Base-by-base conservation (phyloP, 2,113 vertebrate genomes). In the Upupa epops region DNA sequence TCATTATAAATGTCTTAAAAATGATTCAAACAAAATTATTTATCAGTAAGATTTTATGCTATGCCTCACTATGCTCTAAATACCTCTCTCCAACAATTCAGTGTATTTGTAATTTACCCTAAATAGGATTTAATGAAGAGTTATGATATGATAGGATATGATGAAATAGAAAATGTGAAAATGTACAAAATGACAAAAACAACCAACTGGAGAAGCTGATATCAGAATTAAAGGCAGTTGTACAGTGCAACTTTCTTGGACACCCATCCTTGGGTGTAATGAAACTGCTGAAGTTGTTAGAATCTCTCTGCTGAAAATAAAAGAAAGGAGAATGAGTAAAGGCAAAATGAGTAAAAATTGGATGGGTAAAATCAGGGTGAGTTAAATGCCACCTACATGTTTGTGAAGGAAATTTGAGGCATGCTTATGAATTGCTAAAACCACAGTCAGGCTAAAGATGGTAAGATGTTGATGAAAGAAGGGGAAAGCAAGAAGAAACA, bases 371-470 rank as follows among this genome's bases (percentile, higher is more conserved):
- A 82, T 65, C 65, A 78, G 66, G 17, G 54, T 45, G n/a, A 93
- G 58, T 40, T 82, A 82, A 86, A 75, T 84, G 61, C 63, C 74
- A 89, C 66, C 59, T 84, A 75, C 65, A 61, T 26, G 6, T 21
- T 83, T 59, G 61, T 5, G 68, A 94, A 87, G 68, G 93, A 92
- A 89, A 89, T 63, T 78, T 84, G 89, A 93, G 68, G 89, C 63
- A 65, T 25, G 49, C 16, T 91, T 26, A 77, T 18, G 86, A 89
- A 88, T 91, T 91, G 34, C 80, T 76, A 83, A 94, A 93, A 83
- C 84, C 18, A 4, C 71, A 89, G 63, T 55, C 66, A 59, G 78
- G 13, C 25, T 86, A 42, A 70, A 80, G 93, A 92, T 51, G 29
- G 87, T 42, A 40, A 87, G 7, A 25, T 63, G 71, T 70, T 59